Percentiles rank a stretch among this genome's conserved stretches.
Evolutionary conservation across 1,140 invertebrate species (phyloP).

Genomic region (Chironomus tepperi): DNA sequence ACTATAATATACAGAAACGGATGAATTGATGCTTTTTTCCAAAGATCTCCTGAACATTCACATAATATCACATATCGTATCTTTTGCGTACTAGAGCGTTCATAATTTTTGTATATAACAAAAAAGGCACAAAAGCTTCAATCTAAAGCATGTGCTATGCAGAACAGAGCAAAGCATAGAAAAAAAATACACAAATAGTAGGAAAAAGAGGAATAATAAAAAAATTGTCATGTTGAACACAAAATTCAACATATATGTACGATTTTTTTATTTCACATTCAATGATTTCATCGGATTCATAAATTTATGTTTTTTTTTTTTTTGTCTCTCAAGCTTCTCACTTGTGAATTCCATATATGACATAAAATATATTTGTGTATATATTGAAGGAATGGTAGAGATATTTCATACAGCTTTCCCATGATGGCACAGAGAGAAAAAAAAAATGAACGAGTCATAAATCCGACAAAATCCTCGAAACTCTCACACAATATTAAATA

Average conservation of each 20-base stretch:
- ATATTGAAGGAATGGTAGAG: too few species aligned
- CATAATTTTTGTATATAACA: not conserved
- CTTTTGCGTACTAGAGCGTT: conserved; percentile 6
- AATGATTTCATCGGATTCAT: not conserved
- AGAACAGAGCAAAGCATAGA: too few species aligned
- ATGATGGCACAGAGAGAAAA: not conserved
- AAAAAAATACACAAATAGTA: too few species aligned
- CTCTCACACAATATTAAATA: conserved; percentile 20
- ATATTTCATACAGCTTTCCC: too few species aligned
- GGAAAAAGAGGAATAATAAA: too few species aligned
- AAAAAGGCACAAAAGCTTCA: not conserved
- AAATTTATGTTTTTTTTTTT: too few species aligned
- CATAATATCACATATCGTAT: not conserved
- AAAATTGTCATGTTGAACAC: too few species aligned
- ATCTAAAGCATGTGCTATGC: too few species aligned
- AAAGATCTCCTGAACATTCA: not conserved
- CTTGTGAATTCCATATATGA: too few species aligned
- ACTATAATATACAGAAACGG: not conserved
- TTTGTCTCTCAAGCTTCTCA: too few species aligned
- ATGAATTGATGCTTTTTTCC: conserved; percentile 2
- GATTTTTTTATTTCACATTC: not conserved
- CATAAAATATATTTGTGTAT: too few species aligned
- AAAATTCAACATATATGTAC: not conserved
- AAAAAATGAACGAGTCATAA: not conserved
- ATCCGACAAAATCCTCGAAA: conserved; percentile 13